phyloP scores from a whole-genome alignment of 2,113 vertebrate species.

The Centropus unirufus region DNA sequence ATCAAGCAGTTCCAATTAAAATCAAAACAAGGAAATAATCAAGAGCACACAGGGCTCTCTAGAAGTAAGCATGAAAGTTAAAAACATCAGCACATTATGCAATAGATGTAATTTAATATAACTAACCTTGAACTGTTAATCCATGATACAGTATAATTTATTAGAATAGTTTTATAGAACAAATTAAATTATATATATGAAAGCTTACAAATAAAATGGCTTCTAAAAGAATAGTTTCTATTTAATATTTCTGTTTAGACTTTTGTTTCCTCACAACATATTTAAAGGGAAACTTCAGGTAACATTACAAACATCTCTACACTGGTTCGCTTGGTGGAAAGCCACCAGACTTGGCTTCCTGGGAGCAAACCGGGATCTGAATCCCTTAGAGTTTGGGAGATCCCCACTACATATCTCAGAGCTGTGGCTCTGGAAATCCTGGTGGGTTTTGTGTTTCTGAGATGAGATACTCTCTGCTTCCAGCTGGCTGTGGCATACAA shows the following conservation, averaged over 20 bases:
- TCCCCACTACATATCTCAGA: fast-evolving
- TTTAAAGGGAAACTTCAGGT: not conserved
- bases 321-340: fast-evolving
- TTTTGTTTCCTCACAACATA: fast-evolving
- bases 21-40: not conserved
- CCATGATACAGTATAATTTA: fast-evolving
- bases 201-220: not conserved
- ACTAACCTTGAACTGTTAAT: not conserved
- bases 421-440: not conserved
- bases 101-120: not conserved
- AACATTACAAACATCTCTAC: fast-evolving
- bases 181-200: not conserved
- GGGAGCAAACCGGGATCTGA: fast-evolving
- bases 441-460: not conserved
- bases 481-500: not conserved
- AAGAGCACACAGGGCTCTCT: not conserved
- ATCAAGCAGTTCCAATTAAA: not conserved
- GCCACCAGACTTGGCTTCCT: not conserved
- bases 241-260: not conserved
- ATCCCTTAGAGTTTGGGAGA: not conserved
- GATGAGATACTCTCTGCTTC: not conserved
- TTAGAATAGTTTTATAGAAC: not conserved
- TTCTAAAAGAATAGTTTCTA: not conserved
- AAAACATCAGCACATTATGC: not conserved
- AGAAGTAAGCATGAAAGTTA: not conserved